Conservation (phyloP, 2,888 invertebrate genomes). For the Linhomoeus sp. region DNA sequence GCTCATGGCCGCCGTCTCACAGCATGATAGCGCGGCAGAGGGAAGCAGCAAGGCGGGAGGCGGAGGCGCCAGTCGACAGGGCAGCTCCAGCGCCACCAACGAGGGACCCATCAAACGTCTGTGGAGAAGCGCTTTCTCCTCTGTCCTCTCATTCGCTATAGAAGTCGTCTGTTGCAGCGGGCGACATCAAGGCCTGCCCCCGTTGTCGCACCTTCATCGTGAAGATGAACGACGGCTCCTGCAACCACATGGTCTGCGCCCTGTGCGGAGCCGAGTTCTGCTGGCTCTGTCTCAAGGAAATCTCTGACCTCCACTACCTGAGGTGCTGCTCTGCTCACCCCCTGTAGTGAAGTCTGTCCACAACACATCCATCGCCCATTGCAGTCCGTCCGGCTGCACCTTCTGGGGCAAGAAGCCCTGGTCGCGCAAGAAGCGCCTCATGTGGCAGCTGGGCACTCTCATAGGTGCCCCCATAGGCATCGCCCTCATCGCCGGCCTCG, state of each 20-base stretch:
- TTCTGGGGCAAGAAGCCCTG: conserved; percentile 94
- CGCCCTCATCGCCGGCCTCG: conserved; percentile 81
- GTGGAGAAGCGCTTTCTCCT: no score
- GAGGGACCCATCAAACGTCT: conserved; percentile 23
- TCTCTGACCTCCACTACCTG: conserved; percentile 85
- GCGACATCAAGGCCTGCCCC: conserved; percentile 70
- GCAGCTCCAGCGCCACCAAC: no score
- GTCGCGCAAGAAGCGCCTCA: conserved; percentile 89
- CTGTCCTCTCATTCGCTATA: no score
- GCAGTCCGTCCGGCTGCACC: conserved; percentile 37
- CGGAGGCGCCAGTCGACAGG: no score
- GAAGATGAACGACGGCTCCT: conserved; percentile 91
- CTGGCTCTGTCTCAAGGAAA: conserved; percentile 97
- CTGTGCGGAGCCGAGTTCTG: conserved; percentile 95
- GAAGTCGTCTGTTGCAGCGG: conserved; percentile 12
- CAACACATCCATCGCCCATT: no score
- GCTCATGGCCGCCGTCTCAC: no score
- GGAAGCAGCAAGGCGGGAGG: no score
- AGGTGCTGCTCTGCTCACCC: no score
- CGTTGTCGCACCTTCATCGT: conserved; percentile 56
- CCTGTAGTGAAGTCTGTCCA: no score
- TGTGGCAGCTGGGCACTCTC: conserved; percentile 84
- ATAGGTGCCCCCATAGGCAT: conserved; percentile 90
- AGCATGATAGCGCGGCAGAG: no score
- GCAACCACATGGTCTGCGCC: conserved; percentile 95